Evolutionary conservation across 2,797 vertebrate genomes (phyloP), one percentile per base, ranked within the genome.

Genomic region (Mastacembelus armatus): DNA sequence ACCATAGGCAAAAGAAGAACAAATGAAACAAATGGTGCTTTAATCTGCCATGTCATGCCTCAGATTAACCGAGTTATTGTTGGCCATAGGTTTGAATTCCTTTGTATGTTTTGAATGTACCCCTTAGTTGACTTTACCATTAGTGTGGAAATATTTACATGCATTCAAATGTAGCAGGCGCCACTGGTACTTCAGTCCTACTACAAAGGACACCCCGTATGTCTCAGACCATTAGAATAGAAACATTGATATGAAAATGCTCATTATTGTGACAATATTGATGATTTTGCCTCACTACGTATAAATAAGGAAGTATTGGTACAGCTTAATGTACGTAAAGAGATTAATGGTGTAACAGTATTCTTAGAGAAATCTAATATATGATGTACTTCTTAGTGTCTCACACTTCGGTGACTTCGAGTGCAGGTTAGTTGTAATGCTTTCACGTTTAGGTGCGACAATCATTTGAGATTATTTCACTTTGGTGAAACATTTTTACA

Each of bases 371-470:
- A 83, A 84, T 88, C 54, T 80, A 76, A 80, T 78, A 86, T 67
- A 78, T 85, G 51, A 85, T 69, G 65, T 85, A 52, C 70, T 86
- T 80, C 45, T 83, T 70, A 83, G 71, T 82, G 74, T 87, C 85
- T 91, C 71, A 76, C 75, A 52, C 61, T 71, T 68, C 86, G 71
- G 85, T 88, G 80, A 86, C 77, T 75, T 86, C 85, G 81, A 78
- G 80, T 89, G 84, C 78, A 81, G 84, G 81, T 88, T 88, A 84
- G 88, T 82, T 79, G 85, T 88, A 70, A 83, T 76, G 74, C 68
- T 81, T 82, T n/a, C 69, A 83, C 57, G 21, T 85, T 90, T 91
- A 90, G 88, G 82, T 92, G 90, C 69, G 70, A 90, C 78, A 78
- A 82, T 88, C 52, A 85, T 70, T 71, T 56, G 55, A 50, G 62